These are phyloP conservation scores for Lagopus muta DNA, from an alignment of 2,113 vertebrate species.

Conservation along the genomic window DNA sequence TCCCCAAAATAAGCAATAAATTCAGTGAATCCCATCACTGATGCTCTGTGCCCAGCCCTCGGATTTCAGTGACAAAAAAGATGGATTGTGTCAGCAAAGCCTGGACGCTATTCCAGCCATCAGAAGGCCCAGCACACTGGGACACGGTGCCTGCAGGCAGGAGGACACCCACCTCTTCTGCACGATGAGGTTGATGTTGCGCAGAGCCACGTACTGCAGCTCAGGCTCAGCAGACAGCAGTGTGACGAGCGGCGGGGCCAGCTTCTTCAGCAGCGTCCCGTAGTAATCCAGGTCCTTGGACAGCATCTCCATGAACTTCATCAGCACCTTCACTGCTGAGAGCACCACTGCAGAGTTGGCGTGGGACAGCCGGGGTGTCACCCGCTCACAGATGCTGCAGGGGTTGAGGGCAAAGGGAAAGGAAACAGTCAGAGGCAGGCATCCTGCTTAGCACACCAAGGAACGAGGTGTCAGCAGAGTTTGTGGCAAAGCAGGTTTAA, in stretches of 20 bases:
- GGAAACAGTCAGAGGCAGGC: background rate
- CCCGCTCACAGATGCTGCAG: conserved; percentile 93
- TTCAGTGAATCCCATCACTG: background rate
- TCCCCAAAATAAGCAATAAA: background rate
- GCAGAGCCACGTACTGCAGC: conserved; percentile 96
- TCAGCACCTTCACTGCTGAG: conserved; percentile 96
- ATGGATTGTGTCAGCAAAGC: background rate
- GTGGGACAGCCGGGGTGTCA: conserved; percentile 94
- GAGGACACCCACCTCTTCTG: conserved; percentile 89
- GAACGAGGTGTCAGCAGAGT: background rate
- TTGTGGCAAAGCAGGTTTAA: background rate
- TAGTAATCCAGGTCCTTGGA: conserved; percentile 99
- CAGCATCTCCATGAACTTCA: conserved; percentile 99
- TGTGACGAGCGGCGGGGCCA: conserved; percentile 95
- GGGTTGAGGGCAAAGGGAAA: background rate
- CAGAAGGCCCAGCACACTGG: background rate
- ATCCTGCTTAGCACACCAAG: background rate
- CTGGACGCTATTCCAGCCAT: fast-evolving
- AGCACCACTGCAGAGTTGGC: conserved; percentile 98
- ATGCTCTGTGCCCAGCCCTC: fast-evolving
- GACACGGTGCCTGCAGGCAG: fast-evolving
- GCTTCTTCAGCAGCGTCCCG: conserved; percentile 94
- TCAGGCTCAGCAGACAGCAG: conserved; percentile 95
- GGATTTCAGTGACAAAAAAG: background rate
- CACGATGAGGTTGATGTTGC: conserved; percentile 99